Evolutionary conservation across 2,113 vertebrate genomes (phyloP), one percentile per base, ranked within the genome.

Genomic region (Rhineura floridana): DNA sequence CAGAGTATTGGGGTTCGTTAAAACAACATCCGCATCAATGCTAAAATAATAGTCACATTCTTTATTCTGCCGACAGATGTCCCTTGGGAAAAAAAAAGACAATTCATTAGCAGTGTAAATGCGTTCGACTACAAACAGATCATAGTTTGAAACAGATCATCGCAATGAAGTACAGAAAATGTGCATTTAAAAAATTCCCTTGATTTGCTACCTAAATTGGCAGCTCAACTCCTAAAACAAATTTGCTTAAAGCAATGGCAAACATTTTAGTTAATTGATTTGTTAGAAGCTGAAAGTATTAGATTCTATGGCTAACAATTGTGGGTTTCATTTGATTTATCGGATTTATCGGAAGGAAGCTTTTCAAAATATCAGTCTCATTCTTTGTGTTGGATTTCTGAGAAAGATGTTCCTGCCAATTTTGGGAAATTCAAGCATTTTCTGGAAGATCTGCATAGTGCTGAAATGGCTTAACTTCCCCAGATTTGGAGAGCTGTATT

Each of bases 21-120:
- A 94, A 93, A 98, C 97, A 1, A 99, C 99, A 90, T 99, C 98
- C 15, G 98, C 94, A 91, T 99, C 99, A 39, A 99, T 96, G 95
- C 97, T 99, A 92, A 99, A 98, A 94, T 99, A 99, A 96, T 98
- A 98, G 86, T 97, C 97, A 81, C 99, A 99, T 1, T 94, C 92
- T 87, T 96, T 87, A 91, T 99, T 98, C 91, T 98, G 96, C 39
- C 98, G 98, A 93, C 99, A 99, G 89, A 97, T 94, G 90, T 99
- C 98, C 98, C 99, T 99, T 83, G 78, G 65, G 79, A 69, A 81
- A 84, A 90, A 80, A 3, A 81, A 67, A 94, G 85, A 46, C 2
- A 44, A 94, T 82, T 13, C 0, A 55, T 89, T 91, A 94, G 63
- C 0, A 86, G 0, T n/a, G 19, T 19, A 76, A 48, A 82, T 25